Evolutionary conservation across 2,797 vertebrate species (phyloP).

Genomic region (Gymnocypris eckloni): DNA sequence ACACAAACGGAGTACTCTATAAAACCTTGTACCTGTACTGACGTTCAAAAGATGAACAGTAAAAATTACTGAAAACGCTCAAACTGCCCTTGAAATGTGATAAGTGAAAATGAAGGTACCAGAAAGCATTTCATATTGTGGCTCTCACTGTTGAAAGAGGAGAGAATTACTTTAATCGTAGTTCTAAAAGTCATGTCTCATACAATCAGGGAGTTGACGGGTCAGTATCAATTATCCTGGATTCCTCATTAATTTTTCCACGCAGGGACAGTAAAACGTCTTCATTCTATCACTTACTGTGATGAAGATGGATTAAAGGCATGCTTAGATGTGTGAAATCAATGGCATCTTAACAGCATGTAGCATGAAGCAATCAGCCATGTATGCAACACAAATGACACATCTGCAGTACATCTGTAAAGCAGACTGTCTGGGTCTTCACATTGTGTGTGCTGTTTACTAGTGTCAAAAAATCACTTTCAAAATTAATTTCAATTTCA

Average conservation of each 20-base stretch:
- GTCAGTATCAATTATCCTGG: constrained; percentile 66
- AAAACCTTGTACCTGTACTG: constrained; percentile 25
- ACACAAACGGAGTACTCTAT: constrained; percentile 22
- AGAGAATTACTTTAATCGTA: constrained; percentile 63
- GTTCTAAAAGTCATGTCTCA: constrained; percentile 63
- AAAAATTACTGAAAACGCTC: constrained; percentile 31
- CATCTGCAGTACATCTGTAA: constrained; percentile 17
- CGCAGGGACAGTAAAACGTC: constrained; percentile 59
- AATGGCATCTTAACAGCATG: constrained; percentile 23
- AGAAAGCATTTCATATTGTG: background rate
- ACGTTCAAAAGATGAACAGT: constrained; percentile 43
- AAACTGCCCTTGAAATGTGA: constrained; percentile 58
- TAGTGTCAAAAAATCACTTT: background rate
- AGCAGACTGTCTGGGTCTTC: background rate
- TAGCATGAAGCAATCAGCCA: constrained; percentile 14
- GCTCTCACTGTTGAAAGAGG: constrained; percentile 27
- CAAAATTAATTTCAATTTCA: background rate
- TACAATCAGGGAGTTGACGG: constrained; percentile 58
- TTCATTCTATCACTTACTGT: constrained; percentile 67
- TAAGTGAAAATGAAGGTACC: constrained; percentile 26
- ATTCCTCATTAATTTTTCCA: constrained; percentile 62
- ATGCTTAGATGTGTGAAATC: constrained; percentile 24
- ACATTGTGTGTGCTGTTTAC: constrained; percentile 9
- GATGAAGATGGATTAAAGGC: constrained; percentile 67
- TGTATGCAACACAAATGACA: constrained; percentile 4